Evolutionary conservation across 1,140 invertebrate species (phyloP).

Genomic region (Brachionus manjavacas): DNA sequence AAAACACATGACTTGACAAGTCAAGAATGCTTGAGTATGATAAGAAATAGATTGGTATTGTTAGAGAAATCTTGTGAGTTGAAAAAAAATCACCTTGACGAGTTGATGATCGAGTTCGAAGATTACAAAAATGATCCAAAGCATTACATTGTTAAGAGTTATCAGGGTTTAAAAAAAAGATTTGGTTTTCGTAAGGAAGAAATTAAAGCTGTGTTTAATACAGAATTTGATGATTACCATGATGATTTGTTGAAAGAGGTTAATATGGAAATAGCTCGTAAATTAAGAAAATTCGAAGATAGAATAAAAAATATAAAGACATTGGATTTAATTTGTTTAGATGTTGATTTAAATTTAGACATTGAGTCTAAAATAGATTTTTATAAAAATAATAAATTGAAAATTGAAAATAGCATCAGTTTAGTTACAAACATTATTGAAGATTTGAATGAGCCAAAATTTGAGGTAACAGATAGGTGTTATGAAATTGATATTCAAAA

Average conservation of each 20-base stretch:
- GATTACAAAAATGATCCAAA: not conserved
- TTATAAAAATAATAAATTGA: not conserved
- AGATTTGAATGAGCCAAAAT: not conserved
- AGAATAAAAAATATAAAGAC: not conserved
- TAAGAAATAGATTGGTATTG: not conserved
- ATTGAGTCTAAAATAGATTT: not conserved
- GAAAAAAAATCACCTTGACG: too few relatives aligned
- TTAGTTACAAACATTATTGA: not conserved
- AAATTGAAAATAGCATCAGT: not conserved
- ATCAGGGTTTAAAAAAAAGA: not conserved
- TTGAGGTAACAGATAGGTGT: not conserved
- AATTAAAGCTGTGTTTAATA: not conserved
- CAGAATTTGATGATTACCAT: not conserved
- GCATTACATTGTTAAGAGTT: not conserved
- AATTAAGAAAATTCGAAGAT: not conserved
- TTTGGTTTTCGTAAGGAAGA: not conserved
- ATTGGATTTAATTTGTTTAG: not conserved
- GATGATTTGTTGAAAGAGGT: not conserved
- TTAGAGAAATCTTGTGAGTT: too few relatives aligned
- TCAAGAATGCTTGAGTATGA: not conserved
- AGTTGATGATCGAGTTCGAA: not conserved
- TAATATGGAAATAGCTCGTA: not conserved
- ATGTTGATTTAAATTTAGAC: not conserved
- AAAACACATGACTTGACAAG: not conserved
- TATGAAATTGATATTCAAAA: not conserved